Conservation (phyloP, 2,888 invertebrate species). For the Tenthredo mesomela region DNA sequence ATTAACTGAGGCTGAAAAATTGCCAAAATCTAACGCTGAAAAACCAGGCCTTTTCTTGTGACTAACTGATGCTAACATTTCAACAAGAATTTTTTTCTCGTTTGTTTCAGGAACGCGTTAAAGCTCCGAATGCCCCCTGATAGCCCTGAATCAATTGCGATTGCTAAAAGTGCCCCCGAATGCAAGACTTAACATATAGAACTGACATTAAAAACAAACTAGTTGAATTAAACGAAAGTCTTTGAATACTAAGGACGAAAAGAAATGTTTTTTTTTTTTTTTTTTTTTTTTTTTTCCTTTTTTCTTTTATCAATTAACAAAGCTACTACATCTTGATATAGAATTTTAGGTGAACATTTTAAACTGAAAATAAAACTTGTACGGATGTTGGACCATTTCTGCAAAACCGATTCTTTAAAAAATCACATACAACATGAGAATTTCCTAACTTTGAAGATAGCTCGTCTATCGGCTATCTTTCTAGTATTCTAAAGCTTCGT, state of each 20-base stretch:
- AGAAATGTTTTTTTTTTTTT: no score
- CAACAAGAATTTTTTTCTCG: slow-evolving; percentile 61
- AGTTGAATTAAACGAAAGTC: slow-evolving; percentile 46
- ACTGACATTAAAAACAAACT: slow-evolving; percentile 48
- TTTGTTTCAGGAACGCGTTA: slow-evolving; percentile 76
- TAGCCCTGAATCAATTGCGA: slow-evolving; percentile 72
- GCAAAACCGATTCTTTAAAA: slow-evolving; percentile 51
- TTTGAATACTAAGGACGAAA: slow-evolving; percentile 15
- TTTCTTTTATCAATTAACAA: neutral
- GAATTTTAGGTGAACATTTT: slow-evolving; percentile 1
- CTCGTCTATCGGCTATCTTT: slow-evolving; percentile 60
- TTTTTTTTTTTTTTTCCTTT: neutral
- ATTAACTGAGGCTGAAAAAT: slow-evolving; percentile 23
- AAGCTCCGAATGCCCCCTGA: slow-evolving; percentile 70
- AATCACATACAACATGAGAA: slow-evolving; percentile 57
- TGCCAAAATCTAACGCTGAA: slow-evolving; percentile 28
- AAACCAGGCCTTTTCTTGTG: slow-evolving; percentile 33
- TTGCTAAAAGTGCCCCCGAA: slow-evolving; percentile 64
- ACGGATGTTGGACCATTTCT: slow-evolving; percentile 56
- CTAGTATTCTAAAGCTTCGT: slow-evolving; percentile 66
- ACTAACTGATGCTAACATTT: slow-evolving; percentile 50
- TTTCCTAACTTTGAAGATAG: slow-evolving; percentile 24
- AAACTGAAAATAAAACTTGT: neutral
- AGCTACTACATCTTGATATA: neutral
- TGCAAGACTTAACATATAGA: slow-evolving; percentile 49